Base-by-base conservation (phyloP, 2,888 invertebrate genomes). In the Hipparchia sbordonii region DNA sequence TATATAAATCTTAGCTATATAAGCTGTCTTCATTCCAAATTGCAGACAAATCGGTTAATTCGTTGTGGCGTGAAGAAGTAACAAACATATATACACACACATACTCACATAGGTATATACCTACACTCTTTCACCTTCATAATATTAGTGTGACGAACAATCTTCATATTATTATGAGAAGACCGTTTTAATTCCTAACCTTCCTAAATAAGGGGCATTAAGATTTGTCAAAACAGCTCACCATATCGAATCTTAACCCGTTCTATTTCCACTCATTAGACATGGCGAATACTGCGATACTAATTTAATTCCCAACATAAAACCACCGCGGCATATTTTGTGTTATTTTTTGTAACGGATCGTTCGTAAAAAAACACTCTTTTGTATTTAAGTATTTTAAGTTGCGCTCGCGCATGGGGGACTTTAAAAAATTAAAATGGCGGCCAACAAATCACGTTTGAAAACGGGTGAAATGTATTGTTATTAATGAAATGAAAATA, bases 381-480 rank as follows among this genome's bases (percentile, higher is more conserved):
- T 65, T 76, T 78, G 79, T 77, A 79, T 80, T 85, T 88, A 81
- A 84, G 23, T 48, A 51, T 52, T 65, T 52, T 51, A 7, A 6
- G 79, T 82, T 82, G 86, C 83, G 80, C 78, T 79, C 78, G 85
- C 85, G 85, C 80, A 82, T 77, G 82, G 83, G 39, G 83, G 81
- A 79, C 76, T 73, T 76, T 81, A 85, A 93, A 90, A 84, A 93
- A 93, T 81, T 85, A 93, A 90, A 84, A 93, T 93, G 94, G 93
- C 93, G 84, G 87, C 89, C 85, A 87, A 89, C 88, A 92, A 93
- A 93, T 93, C 92, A 93, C 91, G 90, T 91, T 92, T 89, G 89
- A 89, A 91, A 92, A 90, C 88, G 92, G 91, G 91, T 91, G 90
- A 91, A 92, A 91, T 90, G 88, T 91, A 88, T 93, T 93, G 92